These are phyloP conservation scores for Zoroaster sp. DNA, from an alignment of 53 echinoderm and acorn worm species.

Conservation along the genomic window DNA sequence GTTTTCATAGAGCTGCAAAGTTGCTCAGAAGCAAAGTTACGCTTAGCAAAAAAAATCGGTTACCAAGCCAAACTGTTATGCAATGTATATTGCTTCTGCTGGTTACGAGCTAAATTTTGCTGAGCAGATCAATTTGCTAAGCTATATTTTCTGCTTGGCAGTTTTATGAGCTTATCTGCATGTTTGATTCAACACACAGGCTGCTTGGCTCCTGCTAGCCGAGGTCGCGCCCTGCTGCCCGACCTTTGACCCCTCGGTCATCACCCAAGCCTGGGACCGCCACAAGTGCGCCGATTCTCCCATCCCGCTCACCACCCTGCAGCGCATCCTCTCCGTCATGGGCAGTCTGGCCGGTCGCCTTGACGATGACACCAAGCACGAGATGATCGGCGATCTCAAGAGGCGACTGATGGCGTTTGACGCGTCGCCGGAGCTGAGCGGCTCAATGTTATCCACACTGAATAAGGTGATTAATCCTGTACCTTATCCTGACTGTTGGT, in stretches of 20 bases:
- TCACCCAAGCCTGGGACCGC: conserved; percentile 59
- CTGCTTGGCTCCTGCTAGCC: conserved; percentile 92
- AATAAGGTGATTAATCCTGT: conserved; percentile 72
- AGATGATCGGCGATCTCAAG: conserved; percentile 64
- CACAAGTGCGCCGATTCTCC: conserved; percentile 25
- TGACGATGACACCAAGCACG: conserved; percentile 14
- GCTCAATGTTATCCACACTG: conserved; percentile 55
- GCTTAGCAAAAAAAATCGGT: no score
- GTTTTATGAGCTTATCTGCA: no score
- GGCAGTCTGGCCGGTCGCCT: conserved; percentile 65
- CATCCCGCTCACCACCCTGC: conserved; percentile 12
- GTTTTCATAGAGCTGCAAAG: no score
- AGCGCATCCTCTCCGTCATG: conserved; percentile 73
- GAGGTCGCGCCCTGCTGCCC: conserved; percentile 68
- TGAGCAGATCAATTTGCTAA: no score
- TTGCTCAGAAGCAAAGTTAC: no score
- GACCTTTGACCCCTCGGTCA: conserved; percentile 55
- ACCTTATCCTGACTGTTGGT: no score
- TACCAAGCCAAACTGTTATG: no score
- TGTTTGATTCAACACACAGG: conserved; percentile 15
- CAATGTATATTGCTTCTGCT: no score
- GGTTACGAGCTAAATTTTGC: no score
- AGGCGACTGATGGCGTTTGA: conserved; percentile 67
- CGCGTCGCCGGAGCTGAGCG: conserved; percentile 55
- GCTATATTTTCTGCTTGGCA: no score